A percentile compares a stretch with the other conserved stretches of the same genome.
These are phyloP conservation scores for Dolichallabes microphthalmus DNA, from an alignment of 2,113 vertebrate genomes.

Conservation along the genomic window DNA sequence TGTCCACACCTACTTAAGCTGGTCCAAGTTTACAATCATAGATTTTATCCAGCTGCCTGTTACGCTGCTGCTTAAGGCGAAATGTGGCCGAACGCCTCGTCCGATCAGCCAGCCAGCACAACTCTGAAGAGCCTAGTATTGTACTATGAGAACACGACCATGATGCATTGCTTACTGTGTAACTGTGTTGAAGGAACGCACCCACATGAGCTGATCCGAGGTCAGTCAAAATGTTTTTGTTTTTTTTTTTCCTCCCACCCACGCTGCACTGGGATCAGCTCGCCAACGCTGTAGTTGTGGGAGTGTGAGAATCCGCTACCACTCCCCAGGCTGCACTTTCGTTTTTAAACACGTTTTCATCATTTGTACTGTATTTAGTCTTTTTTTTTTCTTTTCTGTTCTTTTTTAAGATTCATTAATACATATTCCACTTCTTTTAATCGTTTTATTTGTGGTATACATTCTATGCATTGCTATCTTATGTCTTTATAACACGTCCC, in stretches of 20 bases:
- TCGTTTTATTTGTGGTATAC: constrained; percentile 29
- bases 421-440: constrained; percentile 36
- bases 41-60: constrained; percentile 8
- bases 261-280: constrained; percentile 7
- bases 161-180: constrained; percentile 18
- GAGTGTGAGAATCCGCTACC: not conserved
- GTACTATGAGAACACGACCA: not conserved
- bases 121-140: not conserved
- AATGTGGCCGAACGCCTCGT: not conserved
- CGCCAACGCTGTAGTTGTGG: not conserved
- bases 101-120: not conserved
- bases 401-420: constrained; percentile 22
- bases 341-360: constrained; percentile 32
- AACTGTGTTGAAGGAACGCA: constrained; percentile 2
- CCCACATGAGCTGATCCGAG: constrained; percentile 3
- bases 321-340: constrained; percentile 14
- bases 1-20: not conserved
- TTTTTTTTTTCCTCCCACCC: not conserved
- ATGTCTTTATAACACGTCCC: not conserved
- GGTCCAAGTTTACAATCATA: constrained; percentile 9
- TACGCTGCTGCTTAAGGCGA: not conserved
- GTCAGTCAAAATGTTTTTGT: not conserved
- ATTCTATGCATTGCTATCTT: constrained; percentile 46
- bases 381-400: constrained; percentile 34
- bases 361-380: constrained; percentile 49